These are phyloP conservation scores for Amiota mariae DNA, from an alignment of 2,888 invertebrate species.

Conservation along the genomic window DNA sequence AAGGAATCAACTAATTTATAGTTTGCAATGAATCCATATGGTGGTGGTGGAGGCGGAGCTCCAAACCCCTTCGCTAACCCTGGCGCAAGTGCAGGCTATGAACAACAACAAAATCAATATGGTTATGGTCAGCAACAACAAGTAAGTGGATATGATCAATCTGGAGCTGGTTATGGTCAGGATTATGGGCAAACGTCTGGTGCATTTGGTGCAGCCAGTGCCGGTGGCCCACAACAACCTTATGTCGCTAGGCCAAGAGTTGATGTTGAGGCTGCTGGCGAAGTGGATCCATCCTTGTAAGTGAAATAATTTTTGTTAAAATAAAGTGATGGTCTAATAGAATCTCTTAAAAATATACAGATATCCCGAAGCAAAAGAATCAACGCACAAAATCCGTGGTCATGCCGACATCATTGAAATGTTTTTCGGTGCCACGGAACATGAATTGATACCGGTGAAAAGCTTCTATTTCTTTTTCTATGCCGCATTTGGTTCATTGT, in stretches of 20 bases:
- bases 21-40: slow-evolving; percentile 59
- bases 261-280: slow-evolving; percentile 87
- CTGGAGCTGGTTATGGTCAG: slow-evolving; percentile 40
- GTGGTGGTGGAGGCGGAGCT: slow-evolving; percentile 44
- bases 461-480: slow-evolving; percentile 99
- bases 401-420: slow-evolving; percentile 88
- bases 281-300: slow-evolving; percentile 87
- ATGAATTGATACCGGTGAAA: slow-evolving; percentile 94
- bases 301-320: slow-evolving; percentile 46
- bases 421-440: slow-evolving; percentile 88
- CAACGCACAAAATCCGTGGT: slow-evolving; percentile 91
- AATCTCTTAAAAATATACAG: slow-evolving; percentile 68
- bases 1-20: slow-evolving; percentile 10
- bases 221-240: slow-evolving; percentile 47
- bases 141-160: slow-evolving; percentile 61
- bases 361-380: slow-evolving; percentile 90
- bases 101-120: slow-evolving; percentile 54
- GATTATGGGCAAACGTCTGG: slow-evolving; percentile 40
- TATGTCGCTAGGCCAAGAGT: slow-evolving; percentile 80
- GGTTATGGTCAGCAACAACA: slow-evolving; percentile 54
- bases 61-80: slow-evolving; percentile 68
- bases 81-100: slow-evolving; percentile 49
- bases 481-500: slow-evolving; percentile 97
- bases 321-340: background rate
- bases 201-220: slow-evolving; percentile 30